Evolutionary conservation across 2,797 vertebrate genomes (phyloP).

Genomic region (Lepus townsendii): DNA sequence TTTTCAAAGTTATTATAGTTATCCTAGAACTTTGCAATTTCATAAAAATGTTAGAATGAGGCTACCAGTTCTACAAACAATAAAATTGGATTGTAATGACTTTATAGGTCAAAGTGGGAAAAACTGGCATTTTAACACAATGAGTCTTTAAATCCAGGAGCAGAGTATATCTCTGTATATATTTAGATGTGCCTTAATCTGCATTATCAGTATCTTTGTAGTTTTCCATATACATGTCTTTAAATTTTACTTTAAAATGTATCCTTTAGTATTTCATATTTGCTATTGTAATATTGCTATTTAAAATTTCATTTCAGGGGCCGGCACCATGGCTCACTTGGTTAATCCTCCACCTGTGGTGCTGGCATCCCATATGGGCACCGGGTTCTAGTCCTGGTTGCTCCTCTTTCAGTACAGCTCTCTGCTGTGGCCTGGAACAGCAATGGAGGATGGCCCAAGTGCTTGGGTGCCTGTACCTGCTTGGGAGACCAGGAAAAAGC

Average conservation of each 20-base stretch:
- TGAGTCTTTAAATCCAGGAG: neutral
- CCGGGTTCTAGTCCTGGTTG: no score
- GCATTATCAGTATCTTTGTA: neutral
- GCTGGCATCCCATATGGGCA: no score
- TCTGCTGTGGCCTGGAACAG: no score
- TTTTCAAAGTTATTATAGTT: neutral
- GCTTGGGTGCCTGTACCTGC: no score
- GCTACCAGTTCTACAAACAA: neutral
- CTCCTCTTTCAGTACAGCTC: no score
- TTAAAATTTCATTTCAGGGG: neutral
- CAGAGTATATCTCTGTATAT: neutral
- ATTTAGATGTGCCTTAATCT: neutral
- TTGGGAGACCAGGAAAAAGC: no score
- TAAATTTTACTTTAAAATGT: neutral
- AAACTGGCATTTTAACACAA: neutral
- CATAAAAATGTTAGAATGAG: neutral
- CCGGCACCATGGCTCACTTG: no score
- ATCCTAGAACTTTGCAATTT: neutral
- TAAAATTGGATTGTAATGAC: neutral
- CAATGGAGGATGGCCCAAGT: no score
- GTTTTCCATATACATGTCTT: neutral
- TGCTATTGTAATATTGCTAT: neutral
- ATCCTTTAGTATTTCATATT: constrained; percentile 8
- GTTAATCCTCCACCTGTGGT: no score
- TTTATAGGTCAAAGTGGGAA: neutral